Conservation (phyloP, 2,888 invertebrate genomes). For the Abrostola tripartita region DNA sequence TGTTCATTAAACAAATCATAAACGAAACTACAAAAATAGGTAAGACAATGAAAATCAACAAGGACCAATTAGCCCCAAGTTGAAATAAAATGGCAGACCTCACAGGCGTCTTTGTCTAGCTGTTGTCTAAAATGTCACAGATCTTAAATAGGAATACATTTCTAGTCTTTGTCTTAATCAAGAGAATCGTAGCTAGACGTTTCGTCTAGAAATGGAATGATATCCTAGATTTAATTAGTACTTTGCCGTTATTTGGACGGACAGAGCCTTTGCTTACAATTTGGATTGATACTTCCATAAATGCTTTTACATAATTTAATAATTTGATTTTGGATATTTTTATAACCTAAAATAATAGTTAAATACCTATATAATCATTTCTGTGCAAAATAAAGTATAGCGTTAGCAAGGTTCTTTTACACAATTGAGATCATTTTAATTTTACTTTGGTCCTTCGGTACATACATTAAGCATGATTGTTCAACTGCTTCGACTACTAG, state of each 20-base stretch:
- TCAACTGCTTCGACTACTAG: no score
- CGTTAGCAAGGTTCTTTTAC: no score
- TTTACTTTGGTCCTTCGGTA: no score
- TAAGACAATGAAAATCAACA: background rate
- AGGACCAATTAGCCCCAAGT: slow-evolving; percentile 7
- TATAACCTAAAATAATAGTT: background rate
- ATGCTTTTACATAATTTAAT: slow-evolving; percentile 28
- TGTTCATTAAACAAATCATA: background rate
- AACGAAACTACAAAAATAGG: background rate
- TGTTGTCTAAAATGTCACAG: slow-evolving; percentile 34
- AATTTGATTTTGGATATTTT: background rate
- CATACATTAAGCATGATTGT: no score
- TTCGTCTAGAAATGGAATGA: slow-evolving; percentile 26
- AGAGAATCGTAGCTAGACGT: slow-evolving; percentile 4
- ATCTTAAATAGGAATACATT: slow-evolving; percentile 29
- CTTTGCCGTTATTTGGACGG: slow-evolving; percentile 16
- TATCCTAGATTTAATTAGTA: slow-evolving; percentile 35
- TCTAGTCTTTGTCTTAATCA: slow-evolving; percentile 25
- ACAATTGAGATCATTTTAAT: no score
- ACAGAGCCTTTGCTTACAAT: slow-evolving; percentile 29
- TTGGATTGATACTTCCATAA: slow-evolving; percentile 39
- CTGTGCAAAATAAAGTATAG: background rate
- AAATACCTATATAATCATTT: background rate
- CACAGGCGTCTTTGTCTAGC: slow-evolving; percentile 13
- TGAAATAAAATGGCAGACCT: slow-evolving; percentile 10